Percentiles rank a stretch among this genome's conserved stretches.
Conservation (phyloP, 1,140 invertebrate species). For the Galleria mellonella region DNA sequence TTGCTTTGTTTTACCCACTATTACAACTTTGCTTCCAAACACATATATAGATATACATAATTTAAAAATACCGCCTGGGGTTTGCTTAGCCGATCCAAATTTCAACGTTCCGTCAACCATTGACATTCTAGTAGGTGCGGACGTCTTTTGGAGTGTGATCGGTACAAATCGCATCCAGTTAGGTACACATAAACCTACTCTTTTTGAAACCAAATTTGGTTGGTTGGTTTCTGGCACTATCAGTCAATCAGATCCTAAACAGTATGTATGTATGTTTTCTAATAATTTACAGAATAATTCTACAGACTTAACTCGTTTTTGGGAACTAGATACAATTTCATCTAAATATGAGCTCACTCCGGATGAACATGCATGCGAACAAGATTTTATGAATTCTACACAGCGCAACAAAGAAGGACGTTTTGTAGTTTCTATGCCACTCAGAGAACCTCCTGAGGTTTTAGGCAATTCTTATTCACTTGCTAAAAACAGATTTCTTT, state of each 20-base stretch:
- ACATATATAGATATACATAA: conserved; percentile 5
- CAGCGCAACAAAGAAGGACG: no score
- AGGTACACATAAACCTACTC: conserved; percentile 18
- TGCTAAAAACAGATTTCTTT: no score
- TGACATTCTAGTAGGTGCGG: conserved; percentile 23
- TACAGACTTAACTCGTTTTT: conserved; percentile 5
- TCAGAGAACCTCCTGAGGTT: no score
- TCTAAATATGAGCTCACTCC: no score
- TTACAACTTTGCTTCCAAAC: conserved; percentile 12
- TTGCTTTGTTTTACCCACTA: conserved; percentile 25
- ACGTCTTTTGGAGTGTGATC: conserved; percentile 22
- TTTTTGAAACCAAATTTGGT: conserved; percentile 25
- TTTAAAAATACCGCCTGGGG: conserved; percentile 17
- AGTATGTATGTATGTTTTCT: no score
- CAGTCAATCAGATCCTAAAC: no score
- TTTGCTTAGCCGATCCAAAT: conserved; percentile 23
- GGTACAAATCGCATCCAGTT: conserved; percentile 19
- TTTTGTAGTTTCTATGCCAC: no score
- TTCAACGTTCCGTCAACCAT: conserved; percentile 17
- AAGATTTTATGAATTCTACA: no score
- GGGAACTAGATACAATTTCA: no score
- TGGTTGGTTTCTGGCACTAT: no score
- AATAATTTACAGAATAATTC: conserved; percentile 16
- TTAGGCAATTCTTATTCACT: conserved; percentile 22
- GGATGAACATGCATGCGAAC: no score